Evolutionary conservation across 2,797 vertebrate species (phyloP).

Genomic region (Pipistrellus kuhlii): DNA sequence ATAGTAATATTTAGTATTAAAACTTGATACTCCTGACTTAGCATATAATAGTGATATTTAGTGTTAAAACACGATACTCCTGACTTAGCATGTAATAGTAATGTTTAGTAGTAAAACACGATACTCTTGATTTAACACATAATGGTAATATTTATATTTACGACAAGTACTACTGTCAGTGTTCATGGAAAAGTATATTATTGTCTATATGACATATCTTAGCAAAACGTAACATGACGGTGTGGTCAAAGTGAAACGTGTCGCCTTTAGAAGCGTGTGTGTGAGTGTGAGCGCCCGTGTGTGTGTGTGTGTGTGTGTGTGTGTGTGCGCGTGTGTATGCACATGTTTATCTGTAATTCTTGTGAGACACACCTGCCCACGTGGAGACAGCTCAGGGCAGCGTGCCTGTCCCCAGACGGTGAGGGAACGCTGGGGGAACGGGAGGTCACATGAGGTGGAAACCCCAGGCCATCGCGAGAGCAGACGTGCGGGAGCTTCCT

Average conservation of each 20-base stretch:
- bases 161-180: background rate
- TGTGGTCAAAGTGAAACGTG: background rate
- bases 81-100: no score
- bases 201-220: background rate
- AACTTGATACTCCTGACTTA: no score
- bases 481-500: background rate
- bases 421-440: background rate
- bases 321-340: rapidly evolving
- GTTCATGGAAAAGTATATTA: background rate
- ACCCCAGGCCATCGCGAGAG: background rate
- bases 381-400: background rate
- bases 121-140: background rate
- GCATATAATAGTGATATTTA: no score
- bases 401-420: background rate
- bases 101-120: no score
- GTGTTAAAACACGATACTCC: no score
- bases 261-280: background rate
- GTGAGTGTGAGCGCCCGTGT: background rate
- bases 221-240: background rate
- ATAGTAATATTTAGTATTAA: background rate
- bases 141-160: background rate
- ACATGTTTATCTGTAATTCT: background rate
- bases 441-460: background rate
- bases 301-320: rapidly evolving
- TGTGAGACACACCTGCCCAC: background rate